Base-by-base conservation (phyloP, 2,888 invertebrate species). In the Pachycephus smyrnensis region DNA sequence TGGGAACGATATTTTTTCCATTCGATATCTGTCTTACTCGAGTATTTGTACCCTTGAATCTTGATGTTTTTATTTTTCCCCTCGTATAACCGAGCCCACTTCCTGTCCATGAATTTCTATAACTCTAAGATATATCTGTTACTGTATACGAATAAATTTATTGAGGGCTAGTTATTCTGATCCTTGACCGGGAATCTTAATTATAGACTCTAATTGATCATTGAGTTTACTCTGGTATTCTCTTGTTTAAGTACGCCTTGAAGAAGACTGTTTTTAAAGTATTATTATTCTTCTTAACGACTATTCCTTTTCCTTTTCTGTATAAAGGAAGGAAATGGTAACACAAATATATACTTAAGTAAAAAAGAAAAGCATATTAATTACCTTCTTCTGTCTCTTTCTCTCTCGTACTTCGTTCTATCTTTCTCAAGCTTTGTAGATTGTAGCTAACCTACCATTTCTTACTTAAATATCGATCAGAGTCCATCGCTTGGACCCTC, bases 51-150 rank as follows among this genome's bases (percentile, higher is more conserved):
- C 3, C 23, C 73, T 73, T 23, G 32, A n/a, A n/a, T 23, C 9
- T 23, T 78, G 75, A 79, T 76, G 73, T 77, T 55, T 55, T 55
- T 55, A 55, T 55, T 55, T 55, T 23, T 23, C 2, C 55, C 6
- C 55, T 55, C 2, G 1, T 55, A 9, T 9, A 23, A 23, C 23
- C 2, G 9, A 9, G 23, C 9, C 2, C 55, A 23, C 55, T 55
- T 9, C 2, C 6, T 6, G 23, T 23, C 2, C 1, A 23, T 55
- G 23, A 23, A 23, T 55, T 55, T 55, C 55, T 55, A 55, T 55
- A 23, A 55, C 55, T 55, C 0, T 55, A 55, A 55, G 15, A 55
- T 23, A 55, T 23, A 55, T 23, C 2, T 55, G 6, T 1, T 23
- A 9, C 9, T 23, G 23, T 23, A 23, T 55, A 55, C 55, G 23